These are phyloP conservation scores for Zaprionus obscuricornis DNA, from an alignment of 2,888 invertebrate species.

Conservation along the genomic window DNA sequence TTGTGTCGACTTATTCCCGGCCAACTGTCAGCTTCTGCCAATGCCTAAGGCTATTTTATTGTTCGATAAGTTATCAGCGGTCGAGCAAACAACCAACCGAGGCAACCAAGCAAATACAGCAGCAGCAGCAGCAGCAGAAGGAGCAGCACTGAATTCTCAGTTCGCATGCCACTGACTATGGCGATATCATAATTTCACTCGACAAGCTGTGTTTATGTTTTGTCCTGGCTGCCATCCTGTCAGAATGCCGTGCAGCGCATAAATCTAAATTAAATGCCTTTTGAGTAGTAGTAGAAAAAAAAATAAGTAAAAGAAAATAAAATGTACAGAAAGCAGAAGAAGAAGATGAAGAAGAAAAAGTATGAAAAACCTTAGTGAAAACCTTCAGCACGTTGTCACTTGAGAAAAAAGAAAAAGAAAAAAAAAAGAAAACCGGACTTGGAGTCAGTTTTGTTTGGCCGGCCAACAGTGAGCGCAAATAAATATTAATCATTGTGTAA, in stretches of 20 bases:
- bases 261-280: slow-evolving; percentile 80
- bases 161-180: no score
- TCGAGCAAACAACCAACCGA: slow-evolving; percentile 54
- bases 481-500: slow-evolving; percentile 81
- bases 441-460: slow-evolving; percentile 7
- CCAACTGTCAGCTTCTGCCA: slow-evolving; percentile 52
- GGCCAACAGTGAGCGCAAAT: slow-evolving; percentile 63
- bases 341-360: slow-evolving; percentile 9
- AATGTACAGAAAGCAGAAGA: slow-evolving; percentile 29
- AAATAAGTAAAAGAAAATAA: slow-evolving; percentile 2
- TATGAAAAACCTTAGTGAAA: no score
- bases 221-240: slow-evolving; percentile 54
- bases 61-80: slow-evolving; percentile 76
- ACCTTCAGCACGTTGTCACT: slow-evolving; percentile 72
- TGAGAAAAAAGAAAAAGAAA: slow-evolving; percentile 32
- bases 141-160: no score
- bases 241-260: slow-evolving; percentile 69
- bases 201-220: slow-evolving; percentile 62
- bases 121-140: no score
- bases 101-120: slow-evolving; percentile 40
- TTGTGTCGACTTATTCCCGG: slow-evolving; percentile 56
- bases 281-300: slow-evolving; percentile 43
- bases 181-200: slow-evolving; percentile 67
- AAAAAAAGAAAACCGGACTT: slow-evolving; percentile 21
- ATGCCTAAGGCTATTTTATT: slow-evolving; percentile 70